Conservation (phyloP, 2,797 vertebrate genomes). For the Bradypus variegatus region DNA sequence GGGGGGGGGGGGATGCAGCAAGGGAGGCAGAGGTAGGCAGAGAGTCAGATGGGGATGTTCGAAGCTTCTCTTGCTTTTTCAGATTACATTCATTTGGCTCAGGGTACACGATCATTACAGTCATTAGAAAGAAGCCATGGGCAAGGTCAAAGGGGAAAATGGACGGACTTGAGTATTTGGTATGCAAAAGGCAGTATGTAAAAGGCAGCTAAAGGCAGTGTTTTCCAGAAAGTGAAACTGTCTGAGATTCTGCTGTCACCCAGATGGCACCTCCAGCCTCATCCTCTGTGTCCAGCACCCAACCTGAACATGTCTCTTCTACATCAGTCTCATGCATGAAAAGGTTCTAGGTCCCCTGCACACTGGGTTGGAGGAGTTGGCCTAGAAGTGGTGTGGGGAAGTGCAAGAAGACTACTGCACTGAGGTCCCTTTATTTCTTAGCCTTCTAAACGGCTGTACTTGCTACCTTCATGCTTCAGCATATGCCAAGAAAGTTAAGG, state of each 20-base stretch:
- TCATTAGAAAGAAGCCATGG: neutral
- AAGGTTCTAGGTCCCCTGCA: neutral
- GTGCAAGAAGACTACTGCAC: neutral
- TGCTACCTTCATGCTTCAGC: neutral
- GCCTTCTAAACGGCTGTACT: neutral
- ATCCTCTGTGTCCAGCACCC: neutral
- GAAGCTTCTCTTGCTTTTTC: neutral
- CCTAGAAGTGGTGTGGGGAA: neutral
- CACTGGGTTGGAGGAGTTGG: neutral
- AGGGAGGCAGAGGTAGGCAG: neutral
- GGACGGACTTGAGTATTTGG: neutral
- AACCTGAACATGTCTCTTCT: neutral
- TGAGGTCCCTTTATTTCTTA: neutral
- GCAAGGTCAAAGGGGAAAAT: neutral
- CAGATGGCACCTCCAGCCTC: neutral
- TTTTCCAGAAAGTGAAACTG: conserved; percentile 3
- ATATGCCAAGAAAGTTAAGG: neutral
- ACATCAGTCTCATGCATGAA: neutral
- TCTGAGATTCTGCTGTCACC: neutral
- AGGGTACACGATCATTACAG: neutral
- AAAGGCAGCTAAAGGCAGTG: neutral
- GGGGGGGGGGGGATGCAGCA: neutral
- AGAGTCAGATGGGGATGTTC: neutral
- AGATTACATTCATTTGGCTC: neutral
- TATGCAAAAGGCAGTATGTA: neutral